These are phyloP conservation scores for Tetanocera ferruginea DNA, from an alignment of 2,888 invertebrate species.

Conservation along the genomic window DNA sequence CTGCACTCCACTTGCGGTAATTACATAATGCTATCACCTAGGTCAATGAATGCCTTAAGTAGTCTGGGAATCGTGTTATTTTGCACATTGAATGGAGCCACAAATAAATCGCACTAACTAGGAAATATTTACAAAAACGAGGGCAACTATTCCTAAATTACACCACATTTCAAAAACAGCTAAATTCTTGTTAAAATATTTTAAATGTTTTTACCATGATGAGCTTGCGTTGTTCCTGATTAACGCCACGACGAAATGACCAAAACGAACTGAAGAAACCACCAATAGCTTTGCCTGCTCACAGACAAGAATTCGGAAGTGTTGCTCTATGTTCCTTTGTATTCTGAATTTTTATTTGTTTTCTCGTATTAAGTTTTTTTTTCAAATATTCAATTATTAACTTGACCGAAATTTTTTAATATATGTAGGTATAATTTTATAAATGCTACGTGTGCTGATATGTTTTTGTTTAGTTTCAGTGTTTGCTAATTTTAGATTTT, in stretches of 20 bases:
- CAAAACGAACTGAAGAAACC: conserved; percentile 65
- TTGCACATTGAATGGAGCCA: no score
- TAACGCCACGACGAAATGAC: conserved; percentile 66
- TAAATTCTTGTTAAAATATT: not conserved
- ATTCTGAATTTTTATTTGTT: not conserved
- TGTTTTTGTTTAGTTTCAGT: not conserved
- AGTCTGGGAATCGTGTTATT: no score
- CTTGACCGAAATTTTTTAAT: not conserved
- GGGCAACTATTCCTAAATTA: not conserved
- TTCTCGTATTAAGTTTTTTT: not conserved
- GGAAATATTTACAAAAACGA: not conserved
- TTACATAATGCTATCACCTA: no score
- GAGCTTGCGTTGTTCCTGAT: conserved; percentile 59
- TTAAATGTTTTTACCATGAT: conserved; percentile 61
- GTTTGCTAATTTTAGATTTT: not conserved
- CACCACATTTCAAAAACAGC: not conserved
- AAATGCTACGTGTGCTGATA: not conserved
- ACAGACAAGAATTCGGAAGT: conserved; percentile 44
- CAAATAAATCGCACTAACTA: no score
- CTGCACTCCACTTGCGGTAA: no score
- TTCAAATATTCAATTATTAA: not conserved
- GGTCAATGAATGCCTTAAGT: no score
- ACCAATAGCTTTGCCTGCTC: conserved; percentile 53
- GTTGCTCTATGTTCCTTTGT: conserved; percentile 36
- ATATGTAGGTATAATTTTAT: not conserved